Evolutionary conservation across 1,140 invertebrate species (phyloP).

Genomic region (Kradibia gibbosae): DNA sequence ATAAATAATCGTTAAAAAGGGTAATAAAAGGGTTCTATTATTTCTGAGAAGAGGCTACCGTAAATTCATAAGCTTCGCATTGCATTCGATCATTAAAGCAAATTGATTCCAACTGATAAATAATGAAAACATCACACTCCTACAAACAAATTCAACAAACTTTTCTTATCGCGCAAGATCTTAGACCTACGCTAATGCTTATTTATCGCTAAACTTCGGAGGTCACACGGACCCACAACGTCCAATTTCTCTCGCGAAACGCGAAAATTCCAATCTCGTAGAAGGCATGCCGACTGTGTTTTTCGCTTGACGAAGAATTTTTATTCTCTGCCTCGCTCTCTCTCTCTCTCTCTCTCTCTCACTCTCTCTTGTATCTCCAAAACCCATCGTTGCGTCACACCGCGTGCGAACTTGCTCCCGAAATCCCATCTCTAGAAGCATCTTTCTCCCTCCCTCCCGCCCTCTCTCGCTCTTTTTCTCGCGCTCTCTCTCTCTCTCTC

Average conservation of each 20-base stretch:
- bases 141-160: background rate
- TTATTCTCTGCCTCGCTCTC: background rate
- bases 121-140: constrained; percentile 12
- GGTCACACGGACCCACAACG: background rate
- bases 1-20: background rate
- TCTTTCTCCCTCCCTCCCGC: background rate
- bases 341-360: background rate
- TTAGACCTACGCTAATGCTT: background rate
- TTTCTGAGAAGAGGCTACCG: background rate
- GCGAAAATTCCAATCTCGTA: constrained; percentile 43
- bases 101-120: background rate
- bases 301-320: constrained; percentile 31
- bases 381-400: background rate
- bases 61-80: constrained; percentile 5
- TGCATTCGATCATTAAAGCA: background rate
- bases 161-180: background rate
- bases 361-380: background rate
- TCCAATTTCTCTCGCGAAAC: constrained; percentile 39
- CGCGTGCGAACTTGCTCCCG: constrained; percentile 41
- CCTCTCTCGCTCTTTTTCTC: background rate
- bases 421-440: constrained; percentile 11
- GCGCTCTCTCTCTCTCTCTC: background rate
- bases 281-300: constrained; percentile 29
- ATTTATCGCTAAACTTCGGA: background rate
- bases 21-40: background rate